Evolutionary conservation across 2,113 vertebrate genomes (phyloP).

Genomic region (Anthoscopus minutus): DNA sequence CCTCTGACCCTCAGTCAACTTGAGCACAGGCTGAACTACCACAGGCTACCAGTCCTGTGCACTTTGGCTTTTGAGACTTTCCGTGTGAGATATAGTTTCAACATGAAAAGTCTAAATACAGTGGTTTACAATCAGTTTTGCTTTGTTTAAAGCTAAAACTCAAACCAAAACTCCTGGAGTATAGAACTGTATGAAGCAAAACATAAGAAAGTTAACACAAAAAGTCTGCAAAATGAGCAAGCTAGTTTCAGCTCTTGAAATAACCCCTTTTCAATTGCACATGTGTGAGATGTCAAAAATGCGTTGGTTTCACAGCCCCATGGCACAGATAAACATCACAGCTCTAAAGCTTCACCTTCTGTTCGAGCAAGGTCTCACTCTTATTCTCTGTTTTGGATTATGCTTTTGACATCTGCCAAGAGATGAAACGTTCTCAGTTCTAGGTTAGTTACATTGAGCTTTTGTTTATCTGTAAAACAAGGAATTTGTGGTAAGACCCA

Average conservation of each 20-base stretch:
- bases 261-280: not conserved
- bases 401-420: not conserved
- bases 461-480: not conserved
- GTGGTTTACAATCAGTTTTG: not conserved
- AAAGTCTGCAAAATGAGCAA: not conserved
- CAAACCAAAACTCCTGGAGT: slow-evolving; percentile 21
- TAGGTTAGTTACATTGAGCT: not conserved
- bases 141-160: slow-evolving; percentile 42
- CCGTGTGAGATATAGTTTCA: not conserved
- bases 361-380: not conserved
- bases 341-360: not conserved
- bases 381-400: not conserved
- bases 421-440: not conserved
- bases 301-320: not conserved
- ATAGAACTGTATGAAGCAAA: not conserved
- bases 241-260: slow-evolving; percentile 14
- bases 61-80: not conserved
- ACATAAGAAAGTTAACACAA: not conserved
- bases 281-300: not conserved
- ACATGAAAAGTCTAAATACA: not conserved
- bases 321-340: not conserved
- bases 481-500: not conserved
- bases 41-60: not conserved
- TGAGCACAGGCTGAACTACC: not conserved
- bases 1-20: not conserved